Evolutionary conservation across 2,888 invertebrate genomes (phyloP), one percentile per base, ranked within the genome.

Genomic region (Patella pellucida): DNA sequence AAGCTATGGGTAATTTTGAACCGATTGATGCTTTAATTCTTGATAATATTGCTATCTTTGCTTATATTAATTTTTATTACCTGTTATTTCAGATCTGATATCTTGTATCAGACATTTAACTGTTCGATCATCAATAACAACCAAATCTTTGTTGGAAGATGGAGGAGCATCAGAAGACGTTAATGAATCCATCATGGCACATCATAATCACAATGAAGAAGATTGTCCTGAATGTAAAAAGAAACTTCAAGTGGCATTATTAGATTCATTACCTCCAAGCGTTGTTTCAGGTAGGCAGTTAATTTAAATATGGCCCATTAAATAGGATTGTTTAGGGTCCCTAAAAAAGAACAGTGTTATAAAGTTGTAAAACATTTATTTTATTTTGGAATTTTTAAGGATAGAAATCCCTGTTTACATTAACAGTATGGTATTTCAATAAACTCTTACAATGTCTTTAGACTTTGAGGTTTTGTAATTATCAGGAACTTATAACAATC

Each of bases 41-140:
- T 41, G 5, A 41, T 41, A 7, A 41, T 41, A 5, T 7, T 41
- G 7, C 41, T 7, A 41, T 0, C 41, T 41, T 3, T 41, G 41
- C 41, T 7, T 41, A 41, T 41, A 41, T 41, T 41, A 41, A 41
- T 41, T 7, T 41, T 41, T 9, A 1, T 41, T 41, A 19, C 7
- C n/a, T 5, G 23, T 19, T 52, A 19, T 78, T 86, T 62, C 82
- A 92, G 92, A 97, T 92, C 92, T 98, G 87, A 96, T 99, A 82
- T 96, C 95, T 82, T 99, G 98, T 90, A 96, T 96, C 0, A 93
- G 96, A 74, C 98, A 98, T 89, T 93, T 99, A 76, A 95, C 96
- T 1, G 96, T 92, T 27, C 87, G 90, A 71, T 91, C 91, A 4
- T 85, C 86, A 31, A 82, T 91, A n/a, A 79, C 79, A 9, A 81